Conservation (phyloP, 2,797 vertebrate genomes). For the Sparus aurata region DNA sequence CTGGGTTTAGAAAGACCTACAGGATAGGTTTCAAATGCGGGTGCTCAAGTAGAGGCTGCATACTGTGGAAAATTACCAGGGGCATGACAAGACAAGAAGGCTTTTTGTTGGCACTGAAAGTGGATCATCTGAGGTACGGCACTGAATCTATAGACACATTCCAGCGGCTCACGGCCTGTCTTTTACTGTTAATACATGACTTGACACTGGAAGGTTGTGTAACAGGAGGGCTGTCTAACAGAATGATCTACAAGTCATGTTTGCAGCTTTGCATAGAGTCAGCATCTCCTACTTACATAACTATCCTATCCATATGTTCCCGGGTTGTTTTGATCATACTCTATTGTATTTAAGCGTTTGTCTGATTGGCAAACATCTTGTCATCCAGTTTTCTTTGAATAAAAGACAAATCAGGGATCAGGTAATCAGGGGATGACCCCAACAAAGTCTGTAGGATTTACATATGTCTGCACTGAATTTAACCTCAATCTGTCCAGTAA, state of each 20-base stretch:
- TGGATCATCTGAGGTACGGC: background rate
- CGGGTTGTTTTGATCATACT: background rate
- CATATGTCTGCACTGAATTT: background rate
- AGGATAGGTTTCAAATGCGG: background rate
- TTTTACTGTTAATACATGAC: background rate
- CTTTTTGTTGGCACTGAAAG: conserved; percentile 2
- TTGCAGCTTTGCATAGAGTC: background rate
- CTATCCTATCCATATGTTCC: background rate
- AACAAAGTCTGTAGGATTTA: background rate
- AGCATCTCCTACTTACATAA: background rate
- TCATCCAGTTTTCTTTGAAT: background rate
- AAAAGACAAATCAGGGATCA: background rate
- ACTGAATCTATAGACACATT: conserved; percentile 17
- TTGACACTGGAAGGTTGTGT: background rate
- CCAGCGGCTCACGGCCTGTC: background rate
- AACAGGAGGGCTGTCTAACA: conserved; percentile 18
- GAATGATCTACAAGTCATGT: background rate
- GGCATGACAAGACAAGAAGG: background rate
- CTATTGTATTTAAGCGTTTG: background rate
- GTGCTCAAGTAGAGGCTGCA: background rate
- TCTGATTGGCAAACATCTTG: background rate
- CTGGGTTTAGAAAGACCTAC: background rate
- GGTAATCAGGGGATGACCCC: background rate
- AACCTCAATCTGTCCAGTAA: background rate
- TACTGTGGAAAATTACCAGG: conserved; percentile 8